These are phyloP conservation scores for Narcine bancroftii DNA, from an alignment of 2,113 vertebrate genomes.

Conservation along the genomic window DNA sequence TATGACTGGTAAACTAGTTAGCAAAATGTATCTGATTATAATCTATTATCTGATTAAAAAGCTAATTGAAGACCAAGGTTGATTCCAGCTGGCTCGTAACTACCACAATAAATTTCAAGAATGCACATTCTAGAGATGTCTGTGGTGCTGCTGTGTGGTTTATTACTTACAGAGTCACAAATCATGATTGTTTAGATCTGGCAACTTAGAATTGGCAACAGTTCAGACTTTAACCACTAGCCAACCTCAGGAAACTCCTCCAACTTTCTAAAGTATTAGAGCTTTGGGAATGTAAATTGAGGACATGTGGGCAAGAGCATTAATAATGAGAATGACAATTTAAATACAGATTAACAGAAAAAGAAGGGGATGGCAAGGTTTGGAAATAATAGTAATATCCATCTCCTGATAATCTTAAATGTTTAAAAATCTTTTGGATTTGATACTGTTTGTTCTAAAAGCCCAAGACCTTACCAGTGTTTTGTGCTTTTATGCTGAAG, in stretches of 20 bases:
- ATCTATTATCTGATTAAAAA: not conserved
- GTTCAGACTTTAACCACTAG: not conserved
- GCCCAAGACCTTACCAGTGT: not conserved
- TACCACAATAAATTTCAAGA: slow-evolving; percentile 22
- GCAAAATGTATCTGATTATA: not conserved
- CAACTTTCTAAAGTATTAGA: not conserved
- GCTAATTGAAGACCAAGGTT: slow-evolving; percentile 2
- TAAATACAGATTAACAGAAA: too few species aligned
- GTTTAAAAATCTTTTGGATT: not conserved
- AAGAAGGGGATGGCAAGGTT: not conserved
- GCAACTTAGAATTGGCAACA: slow-evolving; percentile 2
- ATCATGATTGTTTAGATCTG: not conserved
- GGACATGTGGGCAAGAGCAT: not conserved
- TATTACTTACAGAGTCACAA: not conserved
- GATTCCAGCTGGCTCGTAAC: not conserved
- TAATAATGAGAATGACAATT: not conserved
- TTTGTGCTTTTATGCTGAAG: not conserved
- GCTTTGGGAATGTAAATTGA: not conserved
- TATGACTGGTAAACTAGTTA: slow-evolving; percentile 9
- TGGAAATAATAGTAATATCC: not conserved
- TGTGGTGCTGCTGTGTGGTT: not conserved
- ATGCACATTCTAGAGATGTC: not conserved
- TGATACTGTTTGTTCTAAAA: not conserved
- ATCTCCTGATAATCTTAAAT: not conserved
- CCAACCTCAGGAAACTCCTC: not conserved